phyloP scores from a whole-genome alignment of 2,113 vertebrate species.

The Ammodytes marinus region DNA sequence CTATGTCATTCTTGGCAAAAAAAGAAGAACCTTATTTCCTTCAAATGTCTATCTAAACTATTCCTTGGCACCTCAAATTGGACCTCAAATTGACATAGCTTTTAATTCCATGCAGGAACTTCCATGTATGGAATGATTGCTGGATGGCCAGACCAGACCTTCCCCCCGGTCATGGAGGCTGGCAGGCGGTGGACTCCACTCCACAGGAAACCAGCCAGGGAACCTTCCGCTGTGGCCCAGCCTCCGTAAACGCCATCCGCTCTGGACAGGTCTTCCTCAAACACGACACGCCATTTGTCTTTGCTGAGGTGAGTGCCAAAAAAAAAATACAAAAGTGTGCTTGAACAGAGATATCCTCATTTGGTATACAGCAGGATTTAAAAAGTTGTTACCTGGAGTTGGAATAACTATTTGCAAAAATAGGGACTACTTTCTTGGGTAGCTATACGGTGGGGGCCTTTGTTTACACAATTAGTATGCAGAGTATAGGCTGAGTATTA shows the following conservation, averaged over 20 bases:
- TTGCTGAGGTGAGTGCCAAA: slow-evolving; percentile 87
- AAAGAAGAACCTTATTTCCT: not conserved
- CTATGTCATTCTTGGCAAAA: not conserved
- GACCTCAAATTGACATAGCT: not conserved
- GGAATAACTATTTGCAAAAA: not conserved
- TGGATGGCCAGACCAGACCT: slow-evolving; percentile 94
- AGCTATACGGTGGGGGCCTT: no score
- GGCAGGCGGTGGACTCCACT: slow-evolving; percentile 90
- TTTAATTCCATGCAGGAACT: slow-evolving; percentile 86
- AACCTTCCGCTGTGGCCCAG: slow-evolving; percentile 92
- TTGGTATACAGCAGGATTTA: not conserved
- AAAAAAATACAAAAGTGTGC: not conserved
- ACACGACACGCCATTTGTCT: slow-evolving; percentile 91
- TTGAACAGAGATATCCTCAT: no score
- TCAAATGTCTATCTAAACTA: slow-evolving; percentile 1
- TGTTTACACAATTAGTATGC: no score
- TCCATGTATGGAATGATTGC: slow-evolving; percentile 95
- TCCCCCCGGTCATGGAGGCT: slow-evolving; percentile 85
- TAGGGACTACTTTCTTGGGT: not conserved
- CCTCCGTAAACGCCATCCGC: slow-evolving; percentile 89
- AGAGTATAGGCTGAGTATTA: no score
- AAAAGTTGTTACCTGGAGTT: not conserved
- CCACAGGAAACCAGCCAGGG: slow-evolving; percentile 94
- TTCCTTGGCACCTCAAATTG: not conserved
- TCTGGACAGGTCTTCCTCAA: slow-evolving; percentile 91